Percentiles rank a stretch among this genome's conserved stretches.
phyloP scores from a whole-genome alignment of 2,113 vertebrate genomes.

The Brachyhypopomus gauderio region DNA sequence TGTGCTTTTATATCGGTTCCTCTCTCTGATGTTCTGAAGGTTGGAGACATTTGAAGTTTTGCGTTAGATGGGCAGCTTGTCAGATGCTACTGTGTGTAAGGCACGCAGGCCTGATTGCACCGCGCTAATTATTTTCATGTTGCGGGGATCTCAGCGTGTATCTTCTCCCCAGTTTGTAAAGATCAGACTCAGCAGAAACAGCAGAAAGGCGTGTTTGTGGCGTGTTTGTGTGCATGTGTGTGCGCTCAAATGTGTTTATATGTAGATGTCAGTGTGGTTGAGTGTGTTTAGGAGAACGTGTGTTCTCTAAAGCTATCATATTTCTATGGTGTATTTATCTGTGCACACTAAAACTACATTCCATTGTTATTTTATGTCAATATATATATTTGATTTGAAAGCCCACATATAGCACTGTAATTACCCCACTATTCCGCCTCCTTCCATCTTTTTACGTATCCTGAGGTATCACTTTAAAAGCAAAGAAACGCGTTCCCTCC shows the following conservation, averaged over 20 bases:
- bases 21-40: background rate
- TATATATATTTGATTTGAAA: no score
- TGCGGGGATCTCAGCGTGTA: slow-evolving; percentile 68
- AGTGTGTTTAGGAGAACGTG: background rate
- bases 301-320: background rate
- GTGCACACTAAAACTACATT: background rate
- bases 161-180: slow-evolving; percentile 61
- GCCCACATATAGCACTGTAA: no score
- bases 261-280: background rate
- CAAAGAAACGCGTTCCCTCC: slow-evolving; percentile 18
- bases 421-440: no score
- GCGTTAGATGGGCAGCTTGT: slow-evolving; percentile 56
- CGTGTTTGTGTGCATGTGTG: slow-evolving; percentile 12
- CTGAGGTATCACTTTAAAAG: slow-evolving; percentile 41
- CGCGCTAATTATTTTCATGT: slow-evolving; percentile 76
- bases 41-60: slow-evolving; percentile 45
- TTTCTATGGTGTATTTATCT: background rate
- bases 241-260: background rate
- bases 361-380: background rate
- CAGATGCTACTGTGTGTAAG: slow-evolving; percentile 63
- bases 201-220: slow-evolving; percentile 66
- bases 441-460: slow-evolving; percentile 26
- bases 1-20: background rate
- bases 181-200: slow-evolving; percentile 75
- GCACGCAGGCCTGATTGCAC: slow-evolving; percentile 69